Evolutionary conservation across 2,113 vertebrate species (phyloP).

Genomic region (Poeciliopsis turrubarensis): DNA sequence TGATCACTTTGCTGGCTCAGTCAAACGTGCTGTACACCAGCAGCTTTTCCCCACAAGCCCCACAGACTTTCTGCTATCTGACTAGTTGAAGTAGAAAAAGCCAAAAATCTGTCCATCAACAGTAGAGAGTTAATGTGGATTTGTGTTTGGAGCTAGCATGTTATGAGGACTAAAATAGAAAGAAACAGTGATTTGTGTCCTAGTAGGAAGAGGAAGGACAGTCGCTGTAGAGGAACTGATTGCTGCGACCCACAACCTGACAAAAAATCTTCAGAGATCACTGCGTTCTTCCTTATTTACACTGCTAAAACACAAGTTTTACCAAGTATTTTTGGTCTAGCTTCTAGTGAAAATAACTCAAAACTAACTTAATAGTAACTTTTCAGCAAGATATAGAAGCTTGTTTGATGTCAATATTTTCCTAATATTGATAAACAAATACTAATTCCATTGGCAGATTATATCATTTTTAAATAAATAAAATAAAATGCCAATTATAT

Average conservation of each 20-base stretch:
- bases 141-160: background rate
- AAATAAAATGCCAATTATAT: too few relatives aligned
- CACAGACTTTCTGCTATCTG: background rate
- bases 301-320: too few relatives aligned
- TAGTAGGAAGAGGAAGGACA: conserved; percentile 18
- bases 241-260: background rate
- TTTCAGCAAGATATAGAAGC: too few relatives aligned
- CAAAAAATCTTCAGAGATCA: background rate
- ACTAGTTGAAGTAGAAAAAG: background rate
- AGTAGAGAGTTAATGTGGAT: background rate
- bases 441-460: too few relatives aligned
- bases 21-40: conserved; percentile 8
- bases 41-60: conserved; percentile 10
- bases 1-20: conserved; percentile 16
- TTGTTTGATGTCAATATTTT: too few relatives aligned
- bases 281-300: background rate
- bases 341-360: too few relatives aligned
- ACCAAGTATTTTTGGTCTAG: too few relatives aligned
- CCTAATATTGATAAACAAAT: too few relatives aligned
- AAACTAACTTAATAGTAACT: too few relatives aligned
- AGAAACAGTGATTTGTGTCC: background rate
- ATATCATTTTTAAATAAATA: too few relatives aligned
- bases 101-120: background rate
- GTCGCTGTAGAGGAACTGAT: conserved; percentile 15
- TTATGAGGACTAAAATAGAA: conserved; percentile 7